Conservation (phyloP, 2,888 invertebrate genomes). For the Dicyrtomina minuta region DNA sequence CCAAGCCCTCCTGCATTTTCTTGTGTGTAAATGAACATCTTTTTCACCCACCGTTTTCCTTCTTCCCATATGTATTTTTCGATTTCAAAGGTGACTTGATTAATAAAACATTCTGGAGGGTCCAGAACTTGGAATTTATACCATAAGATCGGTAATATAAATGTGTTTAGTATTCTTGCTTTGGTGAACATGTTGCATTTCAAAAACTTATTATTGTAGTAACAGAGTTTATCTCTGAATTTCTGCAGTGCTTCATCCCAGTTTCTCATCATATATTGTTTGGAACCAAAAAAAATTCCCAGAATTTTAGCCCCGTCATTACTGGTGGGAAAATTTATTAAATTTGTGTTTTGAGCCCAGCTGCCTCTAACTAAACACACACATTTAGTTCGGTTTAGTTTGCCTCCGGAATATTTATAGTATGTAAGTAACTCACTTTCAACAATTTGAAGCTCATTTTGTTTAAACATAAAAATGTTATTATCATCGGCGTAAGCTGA, state of each 20-base stretch:
- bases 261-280: neutral
- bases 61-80: conserved; percentile 2
- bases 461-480: too few species aligned
- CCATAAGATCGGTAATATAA: conserved; percentile 2
- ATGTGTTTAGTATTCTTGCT: neutral
- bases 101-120: conserved; percentile 6
- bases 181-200: neutral
- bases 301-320: neutral
- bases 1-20: neutral
- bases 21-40: neutral
- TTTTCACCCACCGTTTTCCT: neutral
- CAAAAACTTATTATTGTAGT: neutral
- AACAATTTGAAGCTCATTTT: neutral
- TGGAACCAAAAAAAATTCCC: conserved; percentile 3
- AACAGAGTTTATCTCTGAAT: neutral
- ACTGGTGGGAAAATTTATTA: neutral
- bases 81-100: neutral
- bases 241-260: neutral
- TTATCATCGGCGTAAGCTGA: too few species aligned
- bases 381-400: neutral
- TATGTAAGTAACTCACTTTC: neutral
- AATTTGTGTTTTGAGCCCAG: neutral
- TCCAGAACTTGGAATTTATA: conserved; percentile 3
- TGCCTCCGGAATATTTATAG: neutral
- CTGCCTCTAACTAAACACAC: neutral